phyloP scores from a whole-genome alignment of 2,888 invertebrate genomes.

The Iselma pallidipennis region DNA sequence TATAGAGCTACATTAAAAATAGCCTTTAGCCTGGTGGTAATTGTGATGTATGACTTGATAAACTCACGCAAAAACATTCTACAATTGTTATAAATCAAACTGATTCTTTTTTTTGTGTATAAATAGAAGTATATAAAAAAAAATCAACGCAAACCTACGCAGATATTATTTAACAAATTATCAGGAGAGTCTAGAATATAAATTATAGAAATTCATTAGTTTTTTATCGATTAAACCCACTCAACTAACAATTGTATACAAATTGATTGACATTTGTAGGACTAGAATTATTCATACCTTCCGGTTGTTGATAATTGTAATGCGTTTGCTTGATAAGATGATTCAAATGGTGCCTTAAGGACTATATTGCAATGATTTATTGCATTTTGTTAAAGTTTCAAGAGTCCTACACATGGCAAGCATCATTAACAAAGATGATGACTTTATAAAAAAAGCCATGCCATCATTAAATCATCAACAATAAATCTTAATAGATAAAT shows the following conservation, averaged over 20 bases:
- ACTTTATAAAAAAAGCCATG: background rate
- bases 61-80: background rate
- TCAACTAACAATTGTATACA: background rate
- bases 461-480: no score
- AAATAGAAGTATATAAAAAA: background rate
- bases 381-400: background rate
- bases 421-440: background rate
- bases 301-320: background rate
- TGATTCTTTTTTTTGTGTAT: no score
- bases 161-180: background rate
- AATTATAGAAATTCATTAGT: background rate
- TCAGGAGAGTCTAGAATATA: background rate
- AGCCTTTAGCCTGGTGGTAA: background rate
- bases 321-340: background rate
- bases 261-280: constrained; percentile 1
- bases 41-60: background rate
- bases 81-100: background rate
- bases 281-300: background rate
- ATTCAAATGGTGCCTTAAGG: background rate
- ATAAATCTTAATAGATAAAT: no score
- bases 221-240: background rate
- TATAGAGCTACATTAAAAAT: background rate
- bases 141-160: background rate
- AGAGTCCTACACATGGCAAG: background rate
- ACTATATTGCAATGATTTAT: background rate